Evolutionary conservation across 2,113 vertebrate species (phyloP).

Genomic region (Salminus brasiliensis): DNA sequence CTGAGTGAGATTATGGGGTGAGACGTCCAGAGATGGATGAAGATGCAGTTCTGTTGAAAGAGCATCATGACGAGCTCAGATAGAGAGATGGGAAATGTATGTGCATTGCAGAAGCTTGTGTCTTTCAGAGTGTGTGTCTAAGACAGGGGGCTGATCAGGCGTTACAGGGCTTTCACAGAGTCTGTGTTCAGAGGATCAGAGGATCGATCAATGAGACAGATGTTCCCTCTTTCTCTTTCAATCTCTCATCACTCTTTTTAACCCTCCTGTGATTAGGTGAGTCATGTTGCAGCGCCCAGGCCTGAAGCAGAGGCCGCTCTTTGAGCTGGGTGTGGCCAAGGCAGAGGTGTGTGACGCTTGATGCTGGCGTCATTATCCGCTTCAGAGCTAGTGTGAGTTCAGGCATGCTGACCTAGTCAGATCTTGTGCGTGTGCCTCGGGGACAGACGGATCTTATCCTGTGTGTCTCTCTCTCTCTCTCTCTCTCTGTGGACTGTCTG

Average conservation of each 20-base stretch:
- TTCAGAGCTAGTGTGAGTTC: conserved; percentile 23
- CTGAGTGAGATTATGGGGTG: not conserved
- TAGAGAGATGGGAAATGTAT: not conserved
- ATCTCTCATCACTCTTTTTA: not conserved
- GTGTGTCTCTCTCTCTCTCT: not conserved
- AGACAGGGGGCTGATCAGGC: too few species aligned
- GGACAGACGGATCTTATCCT: not conserved
- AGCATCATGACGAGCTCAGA: not conserved
- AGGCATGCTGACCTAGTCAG: conserved; percentile 6
- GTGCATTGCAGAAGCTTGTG: conserved; percentile 3
- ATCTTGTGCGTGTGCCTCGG: not conserved
- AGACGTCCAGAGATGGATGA: not conserved
- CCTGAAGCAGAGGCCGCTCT: conserved; percentile 11
- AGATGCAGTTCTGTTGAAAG: not conserved
- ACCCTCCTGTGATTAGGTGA: not conserved
- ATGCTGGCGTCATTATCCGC: not conserved
- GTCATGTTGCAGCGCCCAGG: conserved; percentile 5
- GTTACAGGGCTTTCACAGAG: not conserved
- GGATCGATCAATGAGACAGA: not conserved
- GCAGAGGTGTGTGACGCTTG: conserved; percentile 22
- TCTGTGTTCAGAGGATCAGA: not conserved
- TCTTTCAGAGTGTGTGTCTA: not conserved
- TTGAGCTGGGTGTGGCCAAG: conserved; percentile 35
- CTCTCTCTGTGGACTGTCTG: not conserved
- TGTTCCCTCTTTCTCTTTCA: not conserved